Evolutionary conservation across 37 sponge, comb jelly and placozoan species (phyloP).

Genomic region (Aplysina aerophoba): DNA sequence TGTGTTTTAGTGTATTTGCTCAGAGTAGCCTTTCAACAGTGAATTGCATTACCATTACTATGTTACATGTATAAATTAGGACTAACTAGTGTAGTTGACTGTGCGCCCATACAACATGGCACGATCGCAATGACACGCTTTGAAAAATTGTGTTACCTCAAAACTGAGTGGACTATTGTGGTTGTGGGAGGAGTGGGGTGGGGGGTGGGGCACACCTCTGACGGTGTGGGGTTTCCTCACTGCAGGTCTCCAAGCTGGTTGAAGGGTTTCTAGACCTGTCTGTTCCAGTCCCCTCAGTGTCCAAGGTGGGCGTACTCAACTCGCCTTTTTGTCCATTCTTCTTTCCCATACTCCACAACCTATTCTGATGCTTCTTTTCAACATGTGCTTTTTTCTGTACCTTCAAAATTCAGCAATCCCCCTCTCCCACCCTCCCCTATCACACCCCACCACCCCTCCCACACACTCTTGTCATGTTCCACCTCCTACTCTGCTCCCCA

Average conservation of each 20-base stretch:
- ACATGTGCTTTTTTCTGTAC: not conserved
- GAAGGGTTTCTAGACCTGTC: constrained; percentile 90
- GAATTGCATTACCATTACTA: too few relatives aligned
- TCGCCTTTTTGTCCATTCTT: not conserved
- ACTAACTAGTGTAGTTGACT: too few relatives aligned
- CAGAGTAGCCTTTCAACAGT: too few relatives aligned
- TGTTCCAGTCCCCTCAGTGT: constrained; percentile 58
- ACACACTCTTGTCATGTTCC: not conserved
- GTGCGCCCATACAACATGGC: too few relatives aligned
- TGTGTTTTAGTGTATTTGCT: too few relatives aligned
- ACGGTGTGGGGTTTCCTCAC: too few relatives aligned
- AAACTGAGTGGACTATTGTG: too few relatives aligned
- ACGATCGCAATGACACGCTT: too few relatives aligned
- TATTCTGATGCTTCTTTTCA: not conserved
- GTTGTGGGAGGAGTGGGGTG: too few relatives aligned
- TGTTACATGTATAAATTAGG: too few relatives aligned
- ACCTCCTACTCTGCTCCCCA: not conserved
- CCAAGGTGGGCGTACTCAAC: constrained; percentile 40
- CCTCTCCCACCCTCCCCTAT: not conserved
- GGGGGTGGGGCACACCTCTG: too few relatives aligned
- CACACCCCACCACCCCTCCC: not conserved
- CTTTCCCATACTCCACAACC: not conserved
- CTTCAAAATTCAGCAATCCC: not conserved
- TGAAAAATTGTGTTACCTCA: too few relatives aligned
- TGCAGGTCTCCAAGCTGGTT: constrained; percentile 50